Base-by-base conservation (phyloP, 2,888 invertebrate genomes). In the Ceriagrion tenellum region DNA sequence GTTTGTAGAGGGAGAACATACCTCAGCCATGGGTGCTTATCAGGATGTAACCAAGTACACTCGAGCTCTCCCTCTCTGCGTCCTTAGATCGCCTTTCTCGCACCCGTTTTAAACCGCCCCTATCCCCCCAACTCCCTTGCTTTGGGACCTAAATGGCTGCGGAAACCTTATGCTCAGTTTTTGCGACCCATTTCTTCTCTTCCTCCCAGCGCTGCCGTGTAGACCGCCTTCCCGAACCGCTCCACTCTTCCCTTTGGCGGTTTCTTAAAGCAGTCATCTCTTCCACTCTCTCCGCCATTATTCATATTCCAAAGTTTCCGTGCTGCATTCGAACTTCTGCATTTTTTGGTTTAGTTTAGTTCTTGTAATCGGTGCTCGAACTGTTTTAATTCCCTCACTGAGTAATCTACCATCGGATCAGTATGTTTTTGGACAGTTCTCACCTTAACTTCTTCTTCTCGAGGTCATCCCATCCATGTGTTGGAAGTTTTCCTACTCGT, bases 171-270 rank as follows among this genome's bases (percentile, higher is more conserved):
- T 16, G 81, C 1, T 81, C 81, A 35, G 81, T 81, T 81, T 81
- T 81, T 35, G 81, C 81, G 81, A 81, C 81, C 81, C 55, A 89
- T 89, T 89, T 89, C 47, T 47, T n/a, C 55, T n/a, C 55, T 89
- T 0, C 8, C 26, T 55, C 55, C n/a, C 89, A n/a, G 26, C 89
- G 35, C 12, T n/a, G 47, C 55, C 55, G 13, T 55, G 8, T 10
- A 55, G n/a, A n/a, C 55, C 16, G 40, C n/a, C 40, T 88, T 18
- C 88, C 47, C n/a, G 4, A 40, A 40, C 35, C 88, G 40, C 10
- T 88, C 18, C 47, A 1, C 26, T 40, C 23, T 40, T 23, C 47
- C 56, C 56, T 30, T 18, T 30, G 30, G 56, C 20, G 0, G 23
- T 35, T 4, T 20, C 56, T 18, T 13, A 35, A 47, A 8, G 8